Evolutionary conservation across 2,113 vertebrate species (phyloP).

Genomic region (Hemibagrus wyckioides): DNA sequence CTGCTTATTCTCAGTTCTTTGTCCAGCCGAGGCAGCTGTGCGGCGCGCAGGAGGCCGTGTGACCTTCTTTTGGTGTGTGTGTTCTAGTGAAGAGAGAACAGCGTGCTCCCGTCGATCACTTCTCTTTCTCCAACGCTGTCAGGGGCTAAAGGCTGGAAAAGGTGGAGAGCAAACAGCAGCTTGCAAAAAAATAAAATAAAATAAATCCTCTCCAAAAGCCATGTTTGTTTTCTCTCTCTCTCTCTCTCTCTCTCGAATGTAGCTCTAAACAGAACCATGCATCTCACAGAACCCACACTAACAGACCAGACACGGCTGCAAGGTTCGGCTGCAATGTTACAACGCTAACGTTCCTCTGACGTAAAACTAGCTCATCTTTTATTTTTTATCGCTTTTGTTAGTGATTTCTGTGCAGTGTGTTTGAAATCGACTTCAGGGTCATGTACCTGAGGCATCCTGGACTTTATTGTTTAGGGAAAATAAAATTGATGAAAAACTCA

Average conservation of each 20-base stretch:
- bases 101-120: neutral
- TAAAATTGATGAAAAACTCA: neutral
- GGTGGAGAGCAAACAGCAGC: neutral
- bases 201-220: neutral
- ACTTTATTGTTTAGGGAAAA: conserved; percentile 4
- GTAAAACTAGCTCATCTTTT: neutral
- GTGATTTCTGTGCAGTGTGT: neutral
- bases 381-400: neutral
- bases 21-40: neutral
- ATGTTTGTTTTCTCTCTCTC: neutral
- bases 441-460: neutral
- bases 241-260: neutral
- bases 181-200: neutral
- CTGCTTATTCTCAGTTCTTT: conserved; percentile 28
- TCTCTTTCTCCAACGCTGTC: neutral
- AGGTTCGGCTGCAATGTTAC: no score
- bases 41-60: neutral
- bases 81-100: neutral
- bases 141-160: conserved; percentile 4
- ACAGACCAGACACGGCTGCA: neutral
- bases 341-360: neutral
- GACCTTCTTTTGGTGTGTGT: conserved; percentile 27
- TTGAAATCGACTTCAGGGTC: neutral
- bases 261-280: neutral
- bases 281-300: neutral